Base-by-base conservation (phyloP, 1,140 invertebrate species). In the Hetaerina americana region DNA sequence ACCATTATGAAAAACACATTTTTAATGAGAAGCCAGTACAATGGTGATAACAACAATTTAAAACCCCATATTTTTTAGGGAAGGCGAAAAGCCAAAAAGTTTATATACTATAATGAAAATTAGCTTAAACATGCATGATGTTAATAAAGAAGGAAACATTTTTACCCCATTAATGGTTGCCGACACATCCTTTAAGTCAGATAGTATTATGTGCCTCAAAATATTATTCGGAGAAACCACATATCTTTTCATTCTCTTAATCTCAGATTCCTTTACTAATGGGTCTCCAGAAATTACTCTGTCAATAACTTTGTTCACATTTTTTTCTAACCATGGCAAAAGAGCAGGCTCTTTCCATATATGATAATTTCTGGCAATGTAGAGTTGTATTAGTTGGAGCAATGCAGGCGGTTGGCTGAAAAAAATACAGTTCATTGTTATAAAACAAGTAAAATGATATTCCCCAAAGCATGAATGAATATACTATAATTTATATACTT, bases 261-360 rank as follows among this genome's bases (percentile, higher is more conserved):
- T 78, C 77, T 85, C 82, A 78, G 84, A 91, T 69, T 88, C 87
- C 70, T 83, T 83, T 0, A 89, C 81, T 22, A 86, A 77, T 5
- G 83, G 80, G 76, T 91, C 87, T 66, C 81, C 81, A 27, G 77
- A 75, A 70, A 92, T 87, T 12, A 92, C 85, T 71, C 85, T 81
- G 75, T 87, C 81, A 26, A 95, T 75, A 5, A 89, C 88, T 29
- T 76, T 73, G 73, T 88, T 84, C 0, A 89, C 89, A 79, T 91
- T 90, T 27, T 80, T 83, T 77, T 93, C 91, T 49, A 95, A 78
- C 92, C 92, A 95, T 0, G 84, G 81, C n/a, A 94, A 78, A 66
- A 93, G 82, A 71, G 88, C 87, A 29, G 86, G 80, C 75, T 91
- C 88, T 78, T 92, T 93, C 93, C 93, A 95, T 24, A 93, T 82